These are phyloP conservation scores for Cheilosia urbana DNA, from an alignment of 2,888 invertebrate genomes.

Conservation along the genomic window DNA sequence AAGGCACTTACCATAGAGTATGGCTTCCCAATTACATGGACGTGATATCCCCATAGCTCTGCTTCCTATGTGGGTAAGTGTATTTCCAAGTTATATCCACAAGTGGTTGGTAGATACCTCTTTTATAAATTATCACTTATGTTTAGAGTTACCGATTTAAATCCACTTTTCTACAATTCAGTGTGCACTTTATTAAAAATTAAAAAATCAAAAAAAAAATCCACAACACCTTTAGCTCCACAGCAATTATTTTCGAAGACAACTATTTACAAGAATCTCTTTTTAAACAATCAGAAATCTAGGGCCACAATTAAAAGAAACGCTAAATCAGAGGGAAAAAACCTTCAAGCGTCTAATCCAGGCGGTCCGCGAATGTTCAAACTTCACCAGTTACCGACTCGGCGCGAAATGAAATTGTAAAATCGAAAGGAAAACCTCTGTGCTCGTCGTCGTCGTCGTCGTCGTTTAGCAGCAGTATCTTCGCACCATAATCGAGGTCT, in stretches of 20 bases:
- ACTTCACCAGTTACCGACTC: conserved; percentile 83
- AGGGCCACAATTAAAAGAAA: too few species aligned
- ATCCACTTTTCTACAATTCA: conserved; percentile 25
- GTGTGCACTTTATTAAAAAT: conserved; percentile 1
- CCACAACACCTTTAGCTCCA: not conserved
- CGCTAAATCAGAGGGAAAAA: not conserved
- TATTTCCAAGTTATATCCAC: conserved; percentile 1
- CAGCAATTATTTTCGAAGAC: not conserved
- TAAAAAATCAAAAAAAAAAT: conserved; percentile 8
- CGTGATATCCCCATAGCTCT: conserved; percentile 48
- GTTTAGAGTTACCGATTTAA: conserved; percentile 7
- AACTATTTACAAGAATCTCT: conserved; percentile 17
- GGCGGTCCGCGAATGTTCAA: conserved; percentile 81
- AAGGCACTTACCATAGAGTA: conserved; percentile 45
- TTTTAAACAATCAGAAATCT: not conserved
- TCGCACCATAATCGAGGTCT: conserved; percentile 73
- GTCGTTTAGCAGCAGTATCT: conserved; percentile 71
- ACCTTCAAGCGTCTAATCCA: conserved; percentile 57
- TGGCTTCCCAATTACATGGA: conserved; percentile 4
- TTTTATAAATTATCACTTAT: conserved; percentile 2
- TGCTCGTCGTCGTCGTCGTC: conserved; percentile 47
- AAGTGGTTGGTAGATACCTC: not conserved
- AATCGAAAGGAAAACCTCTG: conserved; percentile 83
- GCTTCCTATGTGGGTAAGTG: not conserved
- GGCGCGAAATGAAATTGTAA: conserved; percentile 83